Base-by-base conservation (phyloP, 2,797 vertebrate genomes). In the Cynodonichthys magdalenae region DNA sequence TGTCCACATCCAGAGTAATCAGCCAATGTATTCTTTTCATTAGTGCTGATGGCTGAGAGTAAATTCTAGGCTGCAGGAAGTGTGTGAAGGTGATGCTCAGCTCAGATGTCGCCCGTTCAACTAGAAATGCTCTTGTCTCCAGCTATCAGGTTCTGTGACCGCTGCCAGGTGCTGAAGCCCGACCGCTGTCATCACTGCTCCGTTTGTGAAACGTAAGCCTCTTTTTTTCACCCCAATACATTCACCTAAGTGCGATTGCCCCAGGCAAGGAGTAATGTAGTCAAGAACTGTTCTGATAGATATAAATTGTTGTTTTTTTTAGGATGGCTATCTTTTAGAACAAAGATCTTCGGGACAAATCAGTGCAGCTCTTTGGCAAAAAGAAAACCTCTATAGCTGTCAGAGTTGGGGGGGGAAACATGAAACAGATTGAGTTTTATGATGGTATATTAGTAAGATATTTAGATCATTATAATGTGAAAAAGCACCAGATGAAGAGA, bases 111-210 rank as follows among this genome's bases (percentile, higher is more conserved):
- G 1, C 51, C 64, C 67, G 66, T 70, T 89, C 73, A 85, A 66
- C 76, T 77, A 42, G 52, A 66, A 80, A 66, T 82, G 79, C 49
- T 79, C 73, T 84, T 82, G 71, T 83, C 78, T 90, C 70, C 81
- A 99, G 98, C 95, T 83, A 93, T 98, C 86, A 95, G 98, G 72
- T 99, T 98, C 90, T 99, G 98, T 83, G 98, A 99, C 74, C 93
- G 94, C 70, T 99, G 98, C 92, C 96, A 97, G 87, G 93, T 99
- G 31, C 94, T 99, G 90, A 99, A 99, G 88, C 98, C 98, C 20
- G 98, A 99, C 74, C 98, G 98, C 52, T 99, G 96, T 87, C 98
- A 99, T 89, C 98, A 99, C 63, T 99, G 98, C 74, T 99, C 97
- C 0, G 95, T 98, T 46, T 99, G 98, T 91, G 95, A 98, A 84